Evolutionary conservation across 92 coral and sea anemone genomes (phyloP).

Genomic region (Phenganax marumi): DNA sequence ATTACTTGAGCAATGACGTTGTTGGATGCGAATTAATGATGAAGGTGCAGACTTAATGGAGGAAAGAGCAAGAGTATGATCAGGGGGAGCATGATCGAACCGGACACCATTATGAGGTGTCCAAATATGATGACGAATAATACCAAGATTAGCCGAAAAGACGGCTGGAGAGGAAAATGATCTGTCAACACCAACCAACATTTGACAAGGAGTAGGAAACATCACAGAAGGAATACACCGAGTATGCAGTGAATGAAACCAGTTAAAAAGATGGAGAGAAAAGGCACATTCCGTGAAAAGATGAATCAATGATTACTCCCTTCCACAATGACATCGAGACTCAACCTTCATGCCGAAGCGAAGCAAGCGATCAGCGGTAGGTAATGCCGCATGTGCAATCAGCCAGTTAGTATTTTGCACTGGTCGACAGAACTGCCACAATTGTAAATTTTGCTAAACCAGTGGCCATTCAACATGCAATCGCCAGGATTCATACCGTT

Average conservation of each 20-base stretch:
- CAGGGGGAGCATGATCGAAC: not conserved
- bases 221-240: not conserved
- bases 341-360: constrained; percentile 1
- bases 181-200: not conserved
- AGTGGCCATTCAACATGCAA: not conserved
- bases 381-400: not conserved
- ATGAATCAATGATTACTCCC: not conserved
- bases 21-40: not conserved
- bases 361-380: not conserved
- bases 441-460: not conserved
- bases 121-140: not conserved
- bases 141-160: not conserved
- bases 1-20: not conserved
- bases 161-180: not conserved
- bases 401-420: constrained; percentile 2
- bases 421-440: not conserved
- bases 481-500: not conserved
- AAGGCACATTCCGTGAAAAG: not conserved
- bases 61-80: not conserved
- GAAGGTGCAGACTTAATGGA: not conserved
- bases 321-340: constrained; percentile 2
- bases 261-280: not conserved
- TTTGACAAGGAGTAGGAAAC: not conserved
- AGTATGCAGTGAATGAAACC: not conserved
- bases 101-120: not conserved